Evolutionary conservation across 2,113 vertebrate genomes (phyloP).

Genomic region (Chitala chitala): DNA sequence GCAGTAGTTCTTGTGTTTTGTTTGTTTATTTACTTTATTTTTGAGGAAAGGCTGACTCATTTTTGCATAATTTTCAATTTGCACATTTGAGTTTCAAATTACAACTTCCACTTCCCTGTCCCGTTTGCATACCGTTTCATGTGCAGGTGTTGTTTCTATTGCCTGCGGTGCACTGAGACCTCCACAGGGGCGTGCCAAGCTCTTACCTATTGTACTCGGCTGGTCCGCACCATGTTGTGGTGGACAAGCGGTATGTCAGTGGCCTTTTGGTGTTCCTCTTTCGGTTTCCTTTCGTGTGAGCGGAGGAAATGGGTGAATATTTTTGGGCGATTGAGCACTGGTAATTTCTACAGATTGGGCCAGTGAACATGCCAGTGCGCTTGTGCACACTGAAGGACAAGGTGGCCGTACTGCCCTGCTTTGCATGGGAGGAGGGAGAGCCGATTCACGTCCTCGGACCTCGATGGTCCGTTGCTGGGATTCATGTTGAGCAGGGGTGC

Average conservation of each 20-base stretch:
- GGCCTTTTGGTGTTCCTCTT: not conserved
- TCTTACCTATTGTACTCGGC: too few relatives aligned
- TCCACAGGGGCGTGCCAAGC: too few relatives aligned
- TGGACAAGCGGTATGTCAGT: not conserved
- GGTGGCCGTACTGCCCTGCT: not conserved
- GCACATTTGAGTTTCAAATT: conserved; percentile 42
- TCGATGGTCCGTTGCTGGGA: too few relatives aligned
- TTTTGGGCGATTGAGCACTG: not conserved
- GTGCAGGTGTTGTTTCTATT: not conserved
- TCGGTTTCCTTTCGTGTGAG: not conserved
- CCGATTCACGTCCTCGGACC: too few relatives aligned
- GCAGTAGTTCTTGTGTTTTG: not conserved
- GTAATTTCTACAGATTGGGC: not conserved
- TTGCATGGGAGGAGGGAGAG: not conserved
- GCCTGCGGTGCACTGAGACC: not conserved
- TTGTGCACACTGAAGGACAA: not conserved
- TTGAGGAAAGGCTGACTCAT: conserved; percentile 25
- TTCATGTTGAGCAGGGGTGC: too few relatives aligned
- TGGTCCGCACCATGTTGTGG: too few relatives aligned
- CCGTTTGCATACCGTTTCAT: not conserved
- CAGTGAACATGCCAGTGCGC: not conserved
- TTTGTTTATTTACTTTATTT: conserved; percentile 32
- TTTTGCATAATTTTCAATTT: conserved; percentile 39
- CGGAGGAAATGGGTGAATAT: not conserved
- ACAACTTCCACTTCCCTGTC: conserved; percentile 31